Evolutionary conservation across 2,888 invertebrate species (phyloP).

Genomic region (Bombyx huttoni): DNA sequence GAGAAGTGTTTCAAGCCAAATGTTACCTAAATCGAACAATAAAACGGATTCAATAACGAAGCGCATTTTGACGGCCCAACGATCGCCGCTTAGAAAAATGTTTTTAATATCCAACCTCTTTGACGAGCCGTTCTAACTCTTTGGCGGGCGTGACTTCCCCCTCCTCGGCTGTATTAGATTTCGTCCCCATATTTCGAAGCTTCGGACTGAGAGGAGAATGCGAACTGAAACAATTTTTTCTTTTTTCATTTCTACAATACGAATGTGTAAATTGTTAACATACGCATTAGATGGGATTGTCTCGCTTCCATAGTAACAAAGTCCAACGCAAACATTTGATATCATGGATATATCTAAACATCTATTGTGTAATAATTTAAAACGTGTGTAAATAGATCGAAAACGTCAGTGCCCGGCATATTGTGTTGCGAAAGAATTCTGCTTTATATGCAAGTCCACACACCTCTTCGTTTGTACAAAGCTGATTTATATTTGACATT

Average conservation of each 20-base stretch:
- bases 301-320: background rate
- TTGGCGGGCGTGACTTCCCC: constrained; percentile 77
- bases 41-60: background rate
- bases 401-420: constrained; percentile 30
- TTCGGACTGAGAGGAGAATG: constrained; percentile 77
- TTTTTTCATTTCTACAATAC: background rate
- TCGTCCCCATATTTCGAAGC: constrained; percentile 58
- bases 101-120: constrained; percentile 57
- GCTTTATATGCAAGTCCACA: constrained; percentile 41
- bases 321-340: background rate
- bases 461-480: constrained; percentile 20
- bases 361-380: background rate
- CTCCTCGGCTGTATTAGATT: constrained; percentile 70
- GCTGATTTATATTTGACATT: constrained; percentile 34
- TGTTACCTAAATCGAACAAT: constrained; percentile 39
- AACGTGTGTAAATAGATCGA: constrained; percentile 6
- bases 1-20: constrained; percentile 86
- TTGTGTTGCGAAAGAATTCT: constrained; percentile 40
- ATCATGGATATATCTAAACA: background rate
- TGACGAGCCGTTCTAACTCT: constrained; percentile 82
- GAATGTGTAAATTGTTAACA: background rate
- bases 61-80: background rate
- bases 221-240: constrained; percentile 46
- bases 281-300: background rate
- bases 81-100: background rate